These are phyloP conservation scores for Microtus montanus DNA, from an alignment of 2,113 vertebrate species.

Conservation along the genomic window DNA sequence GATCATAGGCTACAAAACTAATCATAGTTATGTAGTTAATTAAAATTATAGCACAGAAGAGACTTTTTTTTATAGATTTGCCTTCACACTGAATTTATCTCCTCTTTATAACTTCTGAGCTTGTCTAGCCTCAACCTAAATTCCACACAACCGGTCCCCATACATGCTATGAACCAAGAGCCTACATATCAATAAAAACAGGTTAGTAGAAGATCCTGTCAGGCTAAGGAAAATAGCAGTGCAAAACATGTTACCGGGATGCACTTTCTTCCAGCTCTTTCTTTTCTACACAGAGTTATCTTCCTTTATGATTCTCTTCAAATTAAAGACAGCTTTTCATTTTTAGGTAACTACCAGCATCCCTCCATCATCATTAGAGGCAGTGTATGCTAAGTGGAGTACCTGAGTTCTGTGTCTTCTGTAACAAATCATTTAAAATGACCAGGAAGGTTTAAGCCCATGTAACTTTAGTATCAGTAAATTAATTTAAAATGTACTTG, in stretches of 20 bases:
- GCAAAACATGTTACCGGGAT: background rate
- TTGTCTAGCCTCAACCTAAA: background rate
- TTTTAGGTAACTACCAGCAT: background rate
- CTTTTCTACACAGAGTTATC: background rate
- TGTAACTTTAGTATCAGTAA: slow-evolving; percentile 31
- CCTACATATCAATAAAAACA: background rate
- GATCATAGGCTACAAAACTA: background rate
- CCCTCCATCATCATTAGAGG: background rate
- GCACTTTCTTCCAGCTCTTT: background rate
- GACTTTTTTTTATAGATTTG: background rate
- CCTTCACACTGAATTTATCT: background rate
- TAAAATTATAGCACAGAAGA: background rate
- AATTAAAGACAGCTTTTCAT: slow-evolving; percentile 5
- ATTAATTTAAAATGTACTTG: background rate
- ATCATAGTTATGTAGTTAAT: background rate
- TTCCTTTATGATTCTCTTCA: background rate
- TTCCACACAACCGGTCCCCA: background rate
- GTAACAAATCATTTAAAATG: background rate
- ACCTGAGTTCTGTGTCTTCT: slow-evolving; percentile 20
- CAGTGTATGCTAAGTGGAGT: background rate
- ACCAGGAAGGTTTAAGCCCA: background rate
- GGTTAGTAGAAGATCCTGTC: rapidly evolving
- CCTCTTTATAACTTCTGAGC: background rate
- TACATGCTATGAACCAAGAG: background rate
- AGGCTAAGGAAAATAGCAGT: background rate